phyloP scores from a whole-genome alignment of 2,888 invertebrate genomes.

The Ischnus inquisitorius region DNA sequence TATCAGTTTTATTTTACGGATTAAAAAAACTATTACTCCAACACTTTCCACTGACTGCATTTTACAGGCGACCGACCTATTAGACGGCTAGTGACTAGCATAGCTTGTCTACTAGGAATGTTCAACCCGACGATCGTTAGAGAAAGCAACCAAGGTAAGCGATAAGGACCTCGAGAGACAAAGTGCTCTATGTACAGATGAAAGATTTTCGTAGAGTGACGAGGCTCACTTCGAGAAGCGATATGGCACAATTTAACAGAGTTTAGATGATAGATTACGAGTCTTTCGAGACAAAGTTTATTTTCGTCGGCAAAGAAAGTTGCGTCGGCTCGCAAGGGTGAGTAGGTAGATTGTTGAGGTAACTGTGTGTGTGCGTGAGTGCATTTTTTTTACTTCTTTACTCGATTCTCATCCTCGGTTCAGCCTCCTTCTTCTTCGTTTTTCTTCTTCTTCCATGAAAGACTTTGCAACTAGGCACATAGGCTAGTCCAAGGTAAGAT shows the following conservation, averaged over 20 bases:
- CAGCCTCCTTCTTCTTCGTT: constrained; percentile 34
- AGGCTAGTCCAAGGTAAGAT: constrained; percentile 54
- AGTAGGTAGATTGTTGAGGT: constrained; percentile 54
- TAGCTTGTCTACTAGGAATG: neutral
- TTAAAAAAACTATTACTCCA: neutral
- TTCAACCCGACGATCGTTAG: constrained; percentile 35
- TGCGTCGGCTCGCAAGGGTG: constrained; percentile 37
- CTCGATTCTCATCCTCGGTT: constrained; percentile 53
- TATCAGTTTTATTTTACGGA: neutral
- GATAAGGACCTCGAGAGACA: constrained; percentile 36
- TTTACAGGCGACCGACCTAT: neutral
- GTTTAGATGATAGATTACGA: constrained; percentile 65
- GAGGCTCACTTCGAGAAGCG: constrained; percentile 59
- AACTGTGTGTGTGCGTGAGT: neutral
- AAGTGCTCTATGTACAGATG: constrained; percentile 45
- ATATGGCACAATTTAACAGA: constrained; percentile 62
- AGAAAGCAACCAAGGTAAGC: constrained; percentile 7
- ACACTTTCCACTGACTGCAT: no score
- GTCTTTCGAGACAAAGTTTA: constrained; percentile 52
- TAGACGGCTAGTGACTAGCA: neutral
- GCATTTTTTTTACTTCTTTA: constrained; percentile 8
- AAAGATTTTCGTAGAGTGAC: constrained; percentile 55
- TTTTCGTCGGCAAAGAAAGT: constrained; percentile 48
- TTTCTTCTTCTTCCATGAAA: constrained; percentile 44
- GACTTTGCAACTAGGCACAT: constrained; percentile 60